phyloP scores from a whole-genome alignment of 2,113 vertebrate species.

The Ailurus styani region DNA sequence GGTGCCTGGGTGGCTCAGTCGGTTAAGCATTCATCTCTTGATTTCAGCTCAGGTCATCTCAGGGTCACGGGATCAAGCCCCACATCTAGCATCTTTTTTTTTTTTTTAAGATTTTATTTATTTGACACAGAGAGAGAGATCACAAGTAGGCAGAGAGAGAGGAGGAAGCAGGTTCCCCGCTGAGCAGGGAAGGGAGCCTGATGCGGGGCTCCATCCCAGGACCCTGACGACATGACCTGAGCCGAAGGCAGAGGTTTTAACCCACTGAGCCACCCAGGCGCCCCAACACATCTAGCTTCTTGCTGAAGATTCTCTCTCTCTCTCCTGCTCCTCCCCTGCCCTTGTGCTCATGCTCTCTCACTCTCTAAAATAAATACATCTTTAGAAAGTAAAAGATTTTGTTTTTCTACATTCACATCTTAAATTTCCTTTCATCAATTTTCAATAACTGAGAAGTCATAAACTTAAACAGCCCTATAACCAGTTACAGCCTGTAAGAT shows the following conservation, averaged over 20 bases:
- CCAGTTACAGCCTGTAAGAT: not conserved
- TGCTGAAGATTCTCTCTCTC: not conserved
- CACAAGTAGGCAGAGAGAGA: too few species aligned
- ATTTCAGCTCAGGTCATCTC: not conserved
- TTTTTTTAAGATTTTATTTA: too few species aligned
- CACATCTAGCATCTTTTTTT: not conserved
- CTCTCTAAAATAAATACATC: not conserved
- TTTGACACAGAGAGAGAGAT: too few species aligned
- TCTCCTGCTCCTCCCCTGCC: not conserved
- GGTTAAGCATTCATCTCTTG: not conserved
- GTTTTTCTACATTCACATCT: not conserved
- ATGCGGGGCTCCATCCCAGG: too few species aligned
- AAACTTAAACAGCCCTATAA: not conserved
- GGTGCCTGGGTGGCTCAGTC: not conserved
- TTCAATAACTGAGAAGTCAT: not conserved
- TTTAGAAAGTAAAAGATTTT: not conserved
- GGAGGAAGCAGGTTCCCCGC: too few species aligned
- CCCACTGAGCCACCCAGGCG: too few species aligned
- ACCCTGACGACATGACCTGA: too few species aligned
- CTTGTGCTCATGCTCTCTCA: not conserved
- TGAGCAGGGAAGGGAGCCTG: too few species aligned
- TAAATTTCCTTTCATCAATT: not conserved
- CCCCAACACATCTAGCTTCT: not conserved
- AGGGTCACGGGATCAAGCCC: not conserved
- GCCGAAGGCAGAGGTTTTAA: too few species aligned